Conservation (phyloP, 64 coral and sea anemone genomes). For the Pachyseris speciosa region DNA sequence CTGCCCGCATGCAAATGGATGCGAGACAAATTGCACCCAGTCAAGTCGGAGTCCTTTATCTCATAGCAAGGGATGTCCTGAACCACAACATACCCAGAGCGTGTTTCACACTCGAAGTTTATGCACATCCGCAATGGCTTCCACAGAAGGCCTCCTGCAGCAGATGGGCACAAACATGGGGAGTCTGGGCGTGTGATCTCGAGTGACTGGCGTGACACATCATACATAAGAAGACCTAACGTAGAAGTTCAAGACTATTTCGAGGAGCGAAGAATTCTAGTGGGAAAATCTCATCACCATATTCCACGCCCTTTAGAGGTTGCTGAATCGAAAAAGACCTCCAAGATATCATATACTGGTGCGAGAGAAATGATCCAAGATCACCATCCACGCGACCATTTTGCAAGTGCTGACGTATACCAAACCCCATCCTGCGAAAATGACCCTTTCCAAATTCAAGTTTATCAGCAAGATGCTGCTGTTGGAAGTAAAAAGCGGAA, state of each 20-base stretch:
- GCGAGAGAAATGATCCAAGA: background rate
- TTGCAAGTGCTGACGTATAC: background rate
- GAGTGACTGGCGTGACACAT: no score
- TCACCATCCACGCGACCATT: background rate
- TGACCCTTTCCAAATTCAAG: background rate
- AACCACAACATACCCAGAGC: background rate
- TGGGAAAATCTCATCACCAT: background rate
- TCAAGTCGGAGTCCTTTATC: no score
- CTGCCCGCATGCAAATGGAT: background rate
- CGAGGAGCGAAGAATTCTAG: conserved; percentile 17
- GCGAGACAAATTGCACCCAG: background rate
- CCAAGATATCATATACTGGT: background rate
- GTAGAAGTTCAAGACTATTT: background rate
- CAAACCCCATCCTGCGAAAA: background rate
- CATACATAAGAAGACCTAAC: background rate
- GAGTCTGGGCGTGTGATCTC: background rate
- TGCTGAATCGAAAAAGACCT: background rate
- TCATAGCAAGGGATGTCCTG: background rate
- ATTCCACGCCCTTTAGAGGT: background rate
- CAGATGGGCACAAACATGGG: background rate
- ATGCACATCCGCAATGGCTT: background rate
- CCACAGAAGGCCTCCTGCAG: background rate
- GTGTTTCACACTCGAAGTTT: background rate
- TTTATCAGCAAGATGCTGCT: background rate
- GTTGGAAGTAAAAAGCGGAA: conserved; percentile 41